Base-by-base conservation (phyloP, 2,888 invertebrate species). In the Heteromyza rotundicornis region DNA sequence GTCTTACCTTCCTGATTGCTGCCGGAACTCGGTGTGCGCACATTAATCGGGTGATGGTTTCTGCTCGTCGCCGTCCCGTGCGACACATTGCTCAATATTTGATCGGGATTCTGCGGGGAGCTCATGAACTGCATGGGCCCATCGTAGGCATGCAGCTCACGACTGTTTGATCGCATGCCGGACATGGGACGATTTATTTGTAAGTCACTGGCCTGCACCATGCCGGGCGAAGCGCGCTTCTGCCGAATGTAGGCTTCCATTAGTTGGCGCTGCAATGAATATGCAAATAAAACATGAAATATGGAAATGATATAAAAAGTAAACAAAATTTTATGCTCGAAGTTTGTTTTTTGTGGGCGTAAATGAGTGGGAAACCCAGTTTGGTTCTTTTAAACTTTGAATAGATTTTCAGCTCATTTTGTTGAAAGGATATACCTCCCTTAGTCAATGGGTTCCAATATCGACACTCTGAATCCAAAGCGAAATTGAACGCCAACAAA, bases 241-340 rank as follows among this genome's bases (percentile, higher is more conserved):
- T 93, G 92, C 72, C 91, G 89, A 87, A 94, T 92, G 82, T 94
- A 94, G 76, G 92, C 92, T 78, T 95, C 94, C 89, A 94, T 90
- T 70, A 94, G 80, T 83, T 94, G 94, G 68, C 93, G 88, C 94
- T 95, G 76, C 68, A 82, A 70, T 19, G 8, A 52, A 57, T n/a
- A 20, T 36, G 27, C 27, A 27, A 27, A 27, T 7, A 27, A 27
- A n/a, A n/a, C n/a, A n/a, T n/a, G n/a, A n/a, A n/a, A n/a, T n/a
- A n/a, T n/a, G n/a, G n/a, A n/a, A n/a, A n/a, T n/a, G n/a, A n/a
- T n/a, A n/a, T n/a, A n/a, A n/a, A n/a, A n/a, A n/a, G n/a, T n/a
- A n/a, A n/a, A n/a, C n/a, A n/a, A n/a, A n/a, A n/a, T n/a, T n/a
- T n/a, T n/a, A n/a, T n/a, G n/a, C n/a, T n/a, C n/a, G n/a, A n/a